Evolutionary conservation across 2,888 invertebrate genomes (phyloP).

Genomic region (Leptopilina myrica): DNA sequence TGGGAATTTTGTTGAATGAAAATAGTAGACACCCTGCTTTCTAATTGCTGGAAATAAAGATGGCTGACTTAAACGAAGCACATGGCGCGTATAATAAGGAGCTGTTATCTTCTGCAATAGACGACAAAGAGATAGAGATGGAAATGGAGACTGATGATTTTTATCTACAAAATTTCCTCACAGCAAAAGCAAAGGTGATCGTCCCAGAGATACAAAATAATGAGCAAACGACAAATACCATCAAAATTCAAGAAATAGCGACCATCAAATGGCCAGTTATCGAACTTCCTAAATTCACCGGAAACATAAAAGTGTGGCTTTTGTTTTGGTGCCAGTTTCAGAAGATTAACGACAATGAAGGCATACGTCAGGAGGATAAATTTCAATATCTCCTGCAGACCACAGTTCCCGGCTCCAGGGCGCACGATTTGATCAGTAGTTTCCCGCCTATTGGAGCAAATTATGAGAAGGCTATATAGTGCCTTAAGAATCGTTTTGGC

Average conservation of each 20-base stretch:
- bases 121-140: constrained; percentile 12
- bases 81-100: constrained; percentile 43
- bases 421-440: neutral
- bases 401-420: too few species aligned
- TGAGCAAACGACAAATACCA: neutral
- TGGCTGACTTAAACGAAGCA: constrained; percentile 44
- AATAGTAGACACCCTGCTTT: too few species aligned
- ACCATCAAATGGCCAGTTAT: too few species aligned
- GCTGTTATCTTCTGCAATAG: constrained; percentile 22
- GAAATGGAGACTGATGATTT: constrained; percentile 50
- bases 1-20: too few species aligned
- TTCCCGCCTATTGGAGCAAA: constrained; percentile 27
- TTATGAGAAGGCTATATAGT: constrained; percentile 8
- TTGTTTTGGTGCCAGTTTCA: too few species aligned
- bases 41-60: constrained; percentile 47
- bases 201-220: neutral
- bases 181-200: neutral
- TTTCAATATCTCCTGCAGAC: too few species aligned
- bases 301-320: too few species aligned
- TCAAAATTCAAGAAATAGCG: too few species aligned
- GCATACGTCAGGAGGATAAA: too few species aligned
- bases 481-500: constrained; percentile 29
- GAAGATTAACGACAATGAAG: too few species aligned
- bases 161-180: constrained; percentile 44
- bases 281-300: too few species aligned